Conservation (phyloP, 2,888 invertebrate species). For the Seira musarum region DNA sequence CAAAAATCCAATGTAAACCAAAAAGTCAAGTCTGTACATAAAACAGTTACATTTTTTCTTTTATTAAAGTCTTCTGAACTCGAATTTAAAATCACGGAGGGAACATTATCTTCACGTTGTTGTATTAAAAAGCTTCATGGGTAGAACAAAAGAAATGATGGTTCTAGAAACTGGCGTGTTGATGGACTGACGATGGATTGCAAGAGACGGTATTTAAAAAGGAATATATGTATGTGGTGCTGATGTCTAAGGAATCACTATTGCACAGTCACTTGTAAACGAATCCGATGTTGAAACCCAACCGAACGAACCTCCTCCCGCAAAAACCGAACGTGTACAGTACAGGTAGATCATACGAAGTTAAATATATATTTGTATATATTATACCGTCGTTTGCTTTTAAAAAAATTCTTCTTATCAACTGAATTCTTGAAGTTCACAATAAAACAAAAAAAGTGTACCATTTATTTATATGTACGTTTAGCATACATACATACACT, state of each 20-base stretch:
- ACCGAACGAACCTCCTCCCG: not conserved
- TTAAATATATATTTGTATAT: not conserved
- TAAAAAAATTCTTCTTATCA: not conserved
- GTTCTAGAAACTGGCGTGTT: too few relatives aligned
- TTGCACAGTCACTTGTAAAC: conserved; percentile 49
- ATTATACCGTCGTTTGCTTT: not conserved
- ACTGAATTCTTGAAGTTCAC: not conserved
- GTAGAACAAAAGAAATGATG: too few relatives aligned
- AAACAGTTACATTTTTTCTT: too few relatives aligned
- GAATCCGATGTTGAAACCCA: not conserved
- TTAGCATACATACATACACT: conserved; percentile 47
- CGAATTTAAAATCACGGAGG: conserved; percentile 27
- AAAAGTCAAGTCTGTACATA: too few relatives aligned
- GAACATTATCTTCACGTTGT: conserved; percentile 12
- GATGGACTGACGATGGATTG: too few relatives aligned
- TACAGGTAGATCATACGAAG: not conserved
- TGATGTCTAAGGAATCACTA: conserved; percentile 30
- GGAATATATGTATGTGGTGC: too few relatives aligned
- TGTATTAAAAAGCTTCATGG: too few relatives aligned
- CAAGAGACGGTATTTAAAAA: too few relatives aligned
- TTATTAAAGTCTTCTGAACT: too few relatives aligned
- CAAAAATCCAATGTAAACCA: too few relatives aligned
- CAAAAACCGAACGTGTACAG: too few relatives aligned
- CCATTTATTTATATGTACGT: conserved; percentile 29
- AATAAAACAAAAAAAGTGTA: conserved; percentile 32